Conservation (phyloP, 2,797 vertebrate species). For the Bufotes viridis region DNA sequence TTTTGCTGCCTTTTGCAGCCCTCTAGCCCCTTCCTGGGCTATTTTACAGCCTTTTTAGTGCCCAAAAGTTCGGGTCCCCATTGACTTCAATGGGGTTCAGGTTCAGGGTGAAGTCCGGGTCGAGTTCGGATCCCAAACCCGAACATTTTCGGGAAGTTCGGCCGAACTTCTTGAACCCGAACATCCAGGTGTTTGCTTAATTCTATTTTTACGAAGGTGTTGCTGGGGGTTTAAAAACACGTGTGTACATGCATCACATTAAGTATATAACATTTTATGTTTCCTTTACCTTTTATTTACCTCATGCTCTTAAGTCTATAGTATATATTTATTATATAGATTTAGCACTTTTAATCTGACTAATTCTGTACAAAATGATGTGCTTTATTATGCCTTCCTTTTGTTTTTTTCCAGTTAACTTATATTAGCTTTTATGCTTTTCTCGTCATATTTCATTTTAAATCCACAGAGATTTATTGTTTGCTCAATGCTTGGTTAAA, state of each 20-base stretch:
- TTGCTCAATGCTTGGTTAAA: constrained; percentile 56
- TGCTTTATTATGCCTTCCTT: constrained; percentile 54
- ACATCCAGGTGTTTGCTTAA: too few species aligned
- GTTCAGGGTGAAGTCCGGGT: too few species aligned
- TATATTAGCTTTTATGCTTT: constrained; percentile 58
- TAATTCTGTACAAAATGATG: constrained; percentile 47
- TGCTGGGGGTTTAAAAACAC: background rate
- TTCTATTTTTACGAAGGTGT: background rate
- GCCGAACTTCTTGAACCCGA: too few species aligned
- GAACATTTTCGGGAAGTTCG: too few species aligned
- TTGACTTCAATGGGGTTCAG: too few species aligned
- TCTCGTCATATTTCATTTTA: constrained; percentile 59
- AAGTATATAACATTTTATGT: background rate
- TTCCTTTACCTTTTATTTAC: background rate
- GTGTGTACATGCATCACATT: background rate
- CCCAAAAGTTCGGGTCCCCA: too few species aligned
- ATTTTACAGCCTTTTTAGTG: too few species aligned
- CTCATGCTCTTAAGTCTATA: background rate
- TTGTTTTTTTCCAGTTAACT: constrained; percentile 57
- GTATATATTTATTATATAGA: constrained; percentile 33
- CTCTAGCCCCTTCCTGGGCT: too few species aligned
- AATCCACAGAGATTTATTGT: constrained; percentile 60
- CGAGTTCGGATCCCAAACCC: too few species aligned
- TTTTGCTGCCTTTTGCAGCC: too few species aligned
- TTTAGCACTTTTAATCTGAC: constrained; percentile 50